These are phyloP conservation scores for Eilema griseolum DNA, from an alignment of 2,888 invertebrate genomes.

Conservation along the genomic window DNA sequence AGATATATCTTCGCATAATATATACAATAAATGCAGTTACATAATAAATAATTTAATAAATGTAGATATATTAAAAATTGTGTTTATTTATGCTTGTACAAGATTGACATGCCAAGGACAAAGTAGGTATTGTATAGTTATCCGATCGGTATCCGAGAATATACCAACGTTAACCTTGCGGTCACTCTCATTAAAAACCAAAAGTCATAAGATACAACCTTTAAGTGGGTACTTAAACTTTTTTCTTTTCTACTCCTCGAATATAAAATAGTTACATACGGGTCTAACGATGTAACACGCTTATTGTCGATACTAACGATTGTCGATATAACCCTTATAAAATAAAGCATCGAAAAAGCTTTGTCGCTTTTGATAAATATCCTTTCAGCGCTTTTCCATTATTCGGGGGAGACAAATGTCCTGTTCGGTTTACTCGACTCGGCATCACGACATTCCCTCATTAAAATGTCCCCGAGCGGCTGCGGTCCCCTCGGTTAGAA, in stretches of 20 bases:
- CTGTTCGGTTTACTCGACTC: slow-evolving; percentile 60
- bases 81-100: too few species aligned
- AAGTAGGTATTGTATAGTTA: too few species aligned
- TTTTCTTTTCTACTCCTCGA: neutral
- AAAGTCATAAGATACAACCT: neutral
- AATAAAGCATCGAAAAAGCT: slow-evolving; percentile 61
- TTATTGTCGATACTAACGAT: slow-evolving; percentile 51
- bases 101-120: too few species aligned
- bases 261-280: neutral
- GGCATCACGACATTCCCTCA: slow-evolving; percentile 79
- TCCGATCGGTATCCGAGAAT: neutral
- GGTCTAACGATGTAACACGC: slow-evolving; percentile 35
- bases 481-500: slow-evolving; percentile 60
- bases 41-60: too few species aligned
- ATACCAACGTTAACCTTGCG: neutral
- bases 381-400: slow-evolving; percentile 77
- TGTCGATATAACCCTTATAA: slow-evolving; percentile 66
- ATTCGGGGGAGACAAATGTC: slow-evolving; percentile 78
- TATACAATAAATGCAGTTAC: too few species aligned
- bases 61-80: too few species aligned
- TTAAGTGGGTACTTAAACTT: neutral
- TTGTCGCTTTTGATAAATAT: slow-evolving; percentile 76
- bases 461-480: slow-evolving; percentile 74
- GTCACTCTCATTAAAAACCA: neutral
- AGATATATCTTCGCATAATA: too few species aligned